Base-by-base conservation (phyloP, 2,888 invertebrate species). In the Erebia palarica region DNA sequence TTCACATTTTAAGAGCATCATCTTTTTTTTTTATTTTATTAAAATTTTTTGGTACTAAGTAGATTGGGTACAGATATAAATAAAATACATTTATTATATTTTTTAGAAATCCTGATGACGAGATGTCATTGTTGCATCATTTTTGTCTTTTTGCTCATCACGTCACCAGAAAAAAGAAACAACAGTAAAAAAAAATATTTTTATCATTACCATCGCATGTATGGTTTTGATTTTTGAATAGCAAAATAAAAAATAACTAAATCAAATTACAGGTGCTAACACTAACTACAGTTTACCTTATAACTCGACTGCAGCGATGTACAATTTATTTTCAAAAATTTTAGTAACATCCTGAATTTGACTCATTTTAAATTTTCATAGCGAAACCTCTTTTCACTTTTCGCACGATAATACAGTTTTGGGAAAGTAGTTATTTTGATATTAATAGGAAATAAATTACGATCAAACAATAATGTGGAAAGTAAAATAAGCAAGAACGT, bases 281-380 rank as follows among this genome's bases (percentile, higher is more conserved):
- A 51, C 74, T 75, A 75, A 75, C 74, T 75, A 75, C 74, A 73
- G 64, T 69, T 75, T 75, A 75, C 74, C 74, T 75, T 75, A 69
- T 75, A 75, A 73, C 73, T 75, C 68, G 68, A 68, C 74, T 75
- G 74, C 74, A 75, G 74, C 74, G 73, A 73, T 75, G 74, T 75
- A 75, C 74, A 74, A 74, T 75, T 73, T 72, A 72, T 70, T 70
- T 69, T 71, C 36, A 63, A 69, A 71, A 70, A 71, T 64, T 75
- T 68, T 74, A 75, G 65, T 70, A 70, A 66, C 65, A 70, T 70
- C 65, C 65, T 51, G 42, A 68, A 42, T 27, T 63, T 49, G 36
- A 60, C 60, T 60, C 60, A 53, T 68, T 67, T 69, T 66, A 60
- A 18, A 44, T 65, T 36, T 70, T 21, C n/a, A 53, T 63, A 59